These are phyloP conservation scores for Solea senegalensis DNA, from an alignment of 2,113 vertebrate genomes.

Conservation along the genomic window DNA sequence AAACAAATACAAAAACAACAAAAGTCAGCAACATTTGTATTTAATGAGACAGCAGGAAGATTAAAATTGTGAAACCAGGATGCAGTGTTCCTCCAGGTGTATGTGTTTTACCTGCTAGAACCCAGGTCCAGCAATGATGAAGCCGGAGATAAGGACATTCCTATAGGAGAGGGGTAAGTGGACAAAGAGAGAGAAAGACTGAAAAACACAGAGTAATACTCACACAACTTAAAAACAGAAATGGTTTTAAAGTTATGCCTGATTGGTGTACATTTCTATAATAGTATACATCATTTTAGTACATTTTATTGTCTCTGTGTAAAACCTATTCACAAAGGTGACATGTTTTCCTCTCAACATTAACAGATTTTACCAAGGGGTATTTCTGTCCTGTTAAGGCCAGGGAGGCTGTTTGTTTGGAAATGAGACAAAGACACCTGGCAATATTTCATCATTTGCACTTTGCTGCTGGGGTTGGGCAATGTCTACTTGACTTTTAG, in stretches of 20 bases:
- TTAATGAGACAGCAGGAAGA: not conserved
- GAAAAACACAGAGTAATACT: slow-evolving; percentile 41
- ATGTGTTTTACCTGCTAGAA: slow-evolving; percentile 88
- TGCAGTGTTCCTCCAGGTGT: not conserved
- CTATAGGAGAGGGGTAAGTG: slow-evolving; percentile 63
- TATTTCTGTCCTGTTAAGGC: slow-evolving; percentile 28
- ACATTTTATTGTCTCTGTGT: not conserved
- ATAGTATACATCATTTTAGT: not conserved
- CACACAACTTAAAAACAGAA: no score
- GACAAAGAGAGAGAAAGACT: slow-evolving; percentile 65
- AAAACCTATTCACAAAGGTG: not conserved
- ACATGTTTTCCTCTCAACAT: not conserved
- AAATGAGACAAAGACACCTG: slow-evolving; percentile 33
- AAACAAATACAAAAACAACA: slow-evolving; percentile 3
- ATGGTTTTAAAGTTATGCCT: no score
- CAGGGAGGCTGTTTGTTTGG: slow-evolving; percentile 19
- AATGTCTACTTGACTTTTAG: no score
- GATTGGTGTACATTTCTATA: not conserved
- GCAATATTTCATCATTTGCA: slow-evolving; percentile 3
- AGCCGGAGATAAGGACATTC: slow-evolving; percentile 72
- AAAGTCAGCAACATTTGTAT: slow-evolving; percentile 16
- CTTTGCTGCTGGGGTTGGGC: not conserved
- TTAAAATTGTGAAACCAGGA: not conserved
- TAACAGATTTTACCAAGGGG: not conserved
- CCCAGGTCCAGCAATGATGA: slow-evolving; percentile 90